phyloP scores from a whole-genome alignment of 2,113 vertebrate species.

The Amblyopsis rosae region DNA sequence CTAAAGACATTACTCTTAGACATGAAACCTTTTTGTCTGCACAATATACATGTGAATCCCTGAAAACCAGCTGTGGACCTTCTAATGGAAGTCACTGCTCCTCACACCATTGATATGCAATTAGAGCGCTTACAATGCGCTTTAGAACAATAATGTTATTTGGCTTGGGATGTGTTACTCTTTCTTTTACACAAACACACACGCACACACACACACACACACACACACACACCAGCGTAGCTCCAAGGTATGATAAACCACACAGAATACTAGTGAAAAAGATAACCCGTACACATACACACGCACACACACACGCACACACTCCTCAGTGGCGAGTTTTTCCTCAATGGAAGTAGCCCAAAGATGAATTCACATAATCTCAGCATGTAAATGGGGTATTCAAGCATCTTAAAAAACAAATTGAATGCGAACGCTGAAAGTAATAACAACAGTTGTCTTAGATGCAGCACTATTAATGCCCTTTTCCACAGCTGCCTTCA shows the following conservation, averaged over 20 bases:
- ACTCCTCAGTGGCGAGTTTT: slow-evolving; percentile 21
- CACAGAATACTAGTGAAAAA: no score
- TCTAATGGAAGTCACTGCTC: slow-evolving; percentile 7
- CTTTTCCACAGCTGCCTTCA: slow-evolving; percentile 58
- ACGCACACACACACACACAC: background rate
- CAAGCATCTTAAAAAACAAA: slow-evolving; percentile 71
- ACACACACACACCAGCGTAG: background rate
- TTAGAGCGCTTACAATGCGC: background rate
- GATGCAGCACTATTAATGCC: slow-evolving; percentile 42
- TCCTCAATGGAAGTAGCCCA: slow-evolving; percentile 53
- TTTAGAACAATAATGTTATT: no score
- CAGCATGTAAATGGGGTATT: slow-evolving; percentile 69
- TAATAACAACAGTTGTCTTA: slow-evolving; percentile 75
- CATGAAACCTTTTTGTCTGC: no score
- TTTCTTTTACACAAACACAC: background rate
- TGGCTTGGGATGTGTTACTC: no score
- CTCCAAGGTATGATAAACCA: no score
- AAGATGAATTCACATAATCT: slow-evolving; percentile 74
- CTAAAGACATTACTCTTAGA: no score
- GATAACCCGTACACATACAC: background rate
- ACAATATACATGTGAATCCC: background rate
- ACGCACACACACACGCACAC: slow-evolving; percentile 3
- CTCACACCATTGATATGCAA: slow-evolving; percentile 1
- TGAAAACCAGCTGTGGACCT: background rate
- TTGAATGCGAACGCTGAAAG: slow-evolving; percentile 70